phyloP scores from a whole-genome alignment of 2,888 invertebrate genomes.

The Nebria brevicollis region DNA sequence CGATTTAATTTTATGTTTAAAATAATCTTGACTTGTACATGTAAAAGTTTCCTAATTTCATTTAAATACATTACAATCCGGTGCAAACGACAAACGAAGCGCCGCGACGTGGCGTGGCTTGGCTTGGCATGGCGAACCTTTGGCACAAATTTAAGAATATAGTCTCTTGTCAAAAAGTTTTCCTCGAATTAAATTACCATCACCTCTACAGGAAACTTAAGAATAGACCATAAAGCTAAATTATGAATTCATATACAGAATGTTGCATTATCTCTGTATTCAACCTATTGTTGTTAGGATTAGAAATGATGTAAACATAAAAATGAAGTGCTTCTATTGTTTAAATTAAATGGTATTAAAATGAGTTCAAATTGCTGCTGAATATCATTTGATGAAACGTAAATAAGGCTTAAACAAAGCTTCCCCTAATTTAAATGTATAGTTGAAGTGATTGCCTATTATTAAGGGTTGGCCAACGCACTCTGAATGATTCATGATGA shows the following conservation, averaged over 20 bases:
- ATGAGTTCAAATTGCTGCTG: neutral
- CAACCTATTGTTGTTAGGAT: too few species aligned
- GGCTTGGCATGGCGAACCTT: neutral
- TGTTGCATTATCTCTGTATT: too few species aligned
- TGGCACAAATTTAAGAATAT: constrained; percentile 23
- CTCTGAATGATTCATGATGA: too few species aligned
- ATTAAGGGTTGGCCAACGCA: too few species aligned
- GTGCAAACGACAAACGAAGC: neutral
- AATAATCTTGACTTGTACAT: constrained; percentile 12
- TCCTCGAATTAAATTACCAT: neutral
- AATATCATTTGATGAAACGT: neutral
- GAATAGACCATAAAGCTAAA: too few species aligned
- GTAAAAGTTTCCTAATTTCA: constrained; percentile 34
- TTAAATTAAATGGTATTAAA: neutral
- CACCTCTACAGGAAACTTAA: too few species aligned
- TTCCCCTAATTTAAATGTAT: too few species aligned
- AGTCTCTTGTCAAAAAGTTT: constrained; percentile 37
- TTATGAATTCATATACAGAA: too few species aligned
- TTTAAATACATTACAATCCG: constrained; percentile 37
- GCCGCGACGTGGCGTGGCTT: too few species aligned
- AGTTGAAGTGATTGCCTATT: too few species aligned
- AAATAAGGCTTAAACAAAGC: too few species aligned
- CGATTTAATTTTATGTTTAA: constrained; percentile 18
- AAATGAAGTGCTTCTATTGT: neutral
- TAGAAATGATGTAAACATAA: too few species aligned